phyloP scores from a whole-genome alignment of 2,888 invertebrate genomes.

The Acanthosepion lycidas region DNA sequence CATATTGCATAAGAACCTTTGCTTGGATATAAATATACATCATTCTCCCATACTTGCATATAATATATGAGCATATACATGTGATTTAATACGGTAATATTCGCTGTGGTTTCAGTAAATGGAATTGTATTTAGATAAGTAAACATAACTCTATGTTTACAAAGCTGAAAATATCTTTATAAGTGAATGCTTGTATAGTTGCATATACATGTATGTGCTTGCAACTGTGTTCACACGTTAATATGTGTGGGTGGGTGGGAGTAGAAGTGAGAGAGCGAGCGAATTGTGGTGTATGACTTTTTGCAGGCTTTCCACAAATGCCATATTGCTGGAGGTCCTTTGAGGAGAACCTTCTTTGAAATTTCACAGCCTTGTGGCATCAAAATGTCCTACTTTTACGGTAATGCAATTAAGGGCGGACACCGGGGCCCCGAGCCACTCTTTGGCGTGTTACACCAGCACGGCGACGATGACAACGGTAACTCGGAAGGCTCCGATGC shows the following conservation, averaged over 20 bases:
- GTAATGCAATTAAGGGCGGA: conserved; percentile 6
- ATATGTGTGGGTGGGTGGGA: background rate
- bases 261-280: background rate
- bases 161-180: background rate
- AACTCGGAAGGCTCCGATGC: background rate
- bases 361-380: background rate
- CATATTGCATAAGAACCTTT: no score
- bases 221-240: background rate
- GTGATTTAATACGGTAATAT: no score
- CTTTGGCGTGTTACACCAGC: background rate
- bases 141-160: no score
- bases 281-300: background rate
- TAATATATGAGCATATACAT: no score
- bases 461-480: background rate
- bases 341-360: conserved; percentile 18
- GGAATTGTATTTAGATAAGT: no score
- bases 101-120: no score
- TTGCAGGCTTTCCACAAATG: conserved; percentile 16
- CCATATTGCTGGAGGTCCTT: background rate
- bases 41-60: no score
- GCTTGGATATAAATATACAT: no score
- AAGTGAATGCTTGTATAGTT: background rate
- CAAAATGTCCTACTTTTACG: background rate
- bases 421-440: background rate
- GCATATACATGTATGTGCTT: background rate